phyloP scores from a whole-genome alignment of 1,140 invertebrate species.

The Drosophila athabasca region DNA sequence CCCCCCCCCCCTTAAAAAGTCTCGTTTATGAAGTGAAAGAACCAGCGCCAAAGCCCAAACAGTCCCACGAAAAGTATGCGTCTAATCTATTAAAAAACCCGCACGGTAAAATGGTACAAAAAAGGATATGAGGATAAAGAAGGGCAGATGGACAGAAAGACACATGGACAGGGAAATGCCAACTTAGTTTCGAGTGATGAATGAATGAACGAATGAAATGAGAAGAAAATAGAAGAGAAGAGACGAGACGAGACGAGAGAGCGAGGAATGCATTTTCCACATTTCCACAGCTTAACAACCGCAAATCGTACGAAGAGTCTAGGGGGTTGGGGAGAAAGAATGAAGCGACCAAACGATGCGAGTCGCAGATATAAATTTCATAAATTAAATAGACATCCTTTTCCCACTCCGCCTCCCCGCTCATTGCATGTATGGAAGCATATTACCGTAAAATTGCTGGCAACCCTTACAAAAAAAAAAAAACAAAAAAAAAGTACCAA shows the following conservation, averaged over 20 bases:
- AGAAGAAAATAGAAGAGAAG: too few species aligned
- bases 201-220: conserved; percentile 3
- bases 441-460: conserved; percentile 81
- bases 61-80: conserved; percentile 1
- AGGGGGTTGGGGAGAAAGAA: conserved; percentile 23
- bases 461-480: conserved; percentile 47
- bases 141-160: conserved; percentile 16
- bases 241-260: too few species aligned
- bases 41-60: neutral
- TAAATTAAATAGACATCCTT: conserved; percentile 79
- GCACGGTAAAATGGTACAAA: conserved; percentile 44
- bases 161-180: neutral
- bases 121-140: conserved; percentile 12
- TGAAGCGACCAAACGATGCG: conserved; percentile 49
- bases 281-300: conserved; percentile 45
- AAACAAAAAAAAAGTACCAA: conserved; percentile 2
- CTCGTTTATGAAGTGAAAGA: conserved; percentile 49
- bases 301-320: conserved; percentile 24
- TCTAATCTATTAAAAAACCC: conserved; percentile 70
- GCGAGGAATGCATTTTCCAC: conserved; percentile 52
- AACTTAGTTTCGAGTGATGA: conserved; percentile 52
- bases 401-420: neutral
- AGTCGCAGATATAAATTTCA: conserved; percentile 80
- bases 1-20: conserved; percentile 9
- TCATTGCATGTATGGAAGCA: conserved; percentile 33